These are phyloP conservation scores for Drosophila kambysellisi DNA, from an alignment of 2,888 invertebrate species.

Conservation along the genomic window DNA sequence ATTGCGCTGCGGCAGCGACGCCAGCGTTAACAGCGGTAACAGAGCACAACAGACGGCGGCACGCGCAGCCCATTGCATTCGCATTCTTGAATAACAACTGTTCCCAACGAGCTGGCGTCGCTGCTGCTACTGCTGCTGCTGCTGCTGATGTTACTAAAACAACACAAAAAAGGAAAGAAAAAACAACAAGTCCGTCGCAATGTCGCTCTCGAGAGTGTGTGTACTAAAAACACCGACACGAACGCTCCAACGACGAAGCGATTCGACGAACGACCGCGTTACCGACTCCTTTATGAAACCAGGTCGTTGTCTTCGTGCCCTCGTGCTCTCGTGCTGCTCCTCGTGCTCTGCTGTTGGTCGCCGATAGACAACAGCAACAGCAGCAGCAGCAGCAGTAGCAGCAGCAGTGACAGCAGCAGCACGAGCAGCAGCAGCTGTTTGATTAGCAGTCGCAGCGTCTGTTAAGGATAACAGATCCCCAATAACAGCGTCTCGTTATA, in stretches of 20 bases:
- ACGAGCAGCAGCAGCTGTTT: neutral
- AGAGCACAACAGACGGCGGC: constrained; percentile 27
- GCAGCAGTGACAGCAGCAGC: neutral
- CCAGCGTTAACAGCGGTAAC: constrained; percentile 31
- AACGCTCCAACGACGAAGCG: constrained; percentile 21
- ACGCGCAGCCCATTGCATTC: constrained; percentile 42
- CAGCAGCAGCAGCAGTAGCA: neutral
- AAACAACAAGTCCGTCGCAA: constrained; percentile 39
- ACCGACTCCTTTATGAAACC: constrained; percentile 53
- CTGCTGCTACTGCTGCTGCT: constrained; percentile 11
- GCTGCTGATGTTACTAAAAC: constrained; percentile 20
- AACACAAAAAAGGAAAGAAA: neutral
- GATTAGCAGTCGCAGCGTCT: constrained; percentile 30
- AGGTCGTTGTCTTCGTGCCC: constrained; percentile 72
- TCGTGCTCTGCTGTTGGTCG: neutral
- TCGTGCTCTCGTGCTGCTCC: constrained; percentile 50
- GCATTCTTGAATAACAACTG: constrained; percentile 39
- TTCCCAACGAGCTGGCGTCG: constrained; percentile 52
- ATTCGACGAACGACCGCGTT: constrained; percentile 1
- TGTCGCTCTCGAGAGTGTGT: constrained; percentile 35
- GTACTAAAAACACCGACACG: constrained; percentile 58
- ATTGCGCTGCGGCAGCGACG: constrained; percentile 17
- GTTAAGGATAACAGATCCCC: constrained; percentile 45
- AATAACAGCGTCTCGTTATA: constrained; percentile 41
- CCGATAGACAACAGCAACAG: neutral